A percentile compares a stretch with the other conserved stretches of the same genome.
Evolutionary conservation across 1,140 invertebrate species (phyloP).

Genomic region (Aphelenchoides fujianensis): DNA sequence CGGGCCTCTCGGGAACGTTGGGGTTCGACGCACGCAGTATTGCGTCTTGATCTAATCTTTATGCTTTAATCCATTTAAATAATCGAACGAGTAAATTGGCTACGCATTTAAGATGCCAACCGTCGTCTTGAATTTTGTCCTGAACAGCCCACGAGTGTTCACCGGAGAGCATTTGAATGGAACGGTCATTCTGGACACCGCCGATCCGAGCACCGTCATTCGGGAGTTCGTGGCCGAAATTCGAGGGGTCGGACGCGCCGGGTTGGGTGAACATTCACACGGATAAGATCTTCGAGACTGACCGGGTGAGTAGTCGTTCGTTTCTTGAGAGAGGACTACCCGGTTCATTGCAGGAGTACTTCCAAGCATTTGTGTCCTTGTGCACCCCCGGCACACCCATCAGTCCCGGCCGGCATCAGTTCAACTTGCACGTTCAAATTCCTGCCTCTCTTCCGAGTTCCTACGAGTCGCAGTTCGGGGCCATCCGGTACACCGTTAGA

Average conservation of each 20-base stretch:
- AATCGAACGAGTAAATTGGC: not conserved
- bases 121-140: not conserved
- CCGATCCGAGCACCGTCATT: conserved; percentile 20
- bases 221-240: conserved; percentile 53
- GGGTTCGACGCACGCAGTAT: too few species aligned
- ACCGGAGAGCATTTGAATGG: not conserved
- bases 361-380: conserved; percentile 38
- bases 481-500: conserved; percentile 52
- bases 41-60: too few species aligned
- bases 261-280: conserved; percentile 62
- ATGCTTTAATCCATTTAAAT: too few species aligned
- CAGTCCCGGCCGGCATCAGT: conserved; percentile 53
- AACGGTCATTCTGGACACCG: not conserved
- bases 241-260: conserved; percentile 50
- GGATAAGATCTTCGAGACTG: conserved; percentile 60
- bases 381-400: conserved; percentile 32
- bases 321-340: not conserved
- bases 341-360: conserved; percentile 40
- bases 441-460: conserved; percentile 49
- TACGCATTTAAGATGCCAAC: conserved; percentile 9
- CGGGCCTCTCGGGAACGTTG: too few species aligned
- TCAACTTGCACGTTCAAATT: conserved; percentile 45
- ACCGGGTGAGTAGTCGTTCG: conserved; percentile 37
- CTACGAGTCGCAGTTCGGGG: conserved; percentile 57
- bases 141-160: not conserved